Evolutionary conservation across 92 coral and sea anemone species (phyloP).

Genomic region (Epizoanthus rinbou): DNA sequence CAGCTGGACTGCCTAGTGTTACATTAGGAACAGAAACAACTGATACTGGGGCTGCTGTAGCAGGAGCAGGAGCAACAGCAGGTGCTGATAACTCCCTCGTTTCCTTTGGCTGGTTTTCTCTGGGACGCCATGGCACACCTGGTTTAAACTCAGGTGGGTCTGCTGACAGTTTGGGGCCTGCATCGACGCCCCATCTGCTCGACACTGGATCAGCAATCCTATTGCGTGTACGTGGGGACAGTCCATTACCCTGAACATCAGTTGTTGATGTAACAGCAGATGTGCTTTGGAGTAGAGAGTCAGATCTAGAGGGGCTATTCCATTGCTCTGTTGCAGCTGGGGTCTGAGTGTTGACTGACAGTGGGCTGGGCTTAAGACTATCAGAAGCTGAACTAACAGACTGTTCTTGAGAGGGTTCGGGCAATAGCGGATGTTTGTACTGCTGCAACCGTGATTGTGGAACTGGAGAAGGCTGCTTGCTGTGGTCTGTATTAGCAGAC

Average conservation of each 20-base stretch:
- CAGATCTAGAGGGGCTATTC: slow-evolving; percentile 51
- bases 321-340: slow-evolving; percentile 29
- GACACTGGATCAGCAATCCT: slow-evolving; percentile 94
- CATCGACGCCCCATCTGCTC: slow-evolving; percentile 99
- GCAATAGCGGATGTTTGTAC: slow-evolving; percentile 90
- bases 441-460: slow-evolving; percentile 94
- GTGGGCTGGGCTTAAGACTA: slow-evolving; percentile 48
- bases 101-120: slow-evolving; percentile 53
- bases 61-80: slow-evolving; percentile 16
- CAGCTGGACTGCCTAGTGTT: slow-evolving; percentile 28
- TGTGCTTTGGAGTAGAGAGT: slow-evolving; percentile 46
- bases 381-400: slow-evolving; percentile 3
- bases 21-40: not conserved
- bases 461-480: slow-evolving; percentile 85
- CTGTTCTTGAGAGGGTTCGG: slow-evolving; percentile 63
- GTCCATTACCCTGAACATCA: slow-evolving; percentile 24
- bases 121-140: slow-evolving; percentile 99
- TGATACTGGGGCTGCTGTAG: slow-evolving; percentile 43
- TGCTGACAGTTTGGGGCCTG: slow-evolving; percentile 94
- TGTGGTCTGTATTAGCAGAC: slow-evolving; percentile 61
- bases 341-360: slow-evolving; percentile 54
- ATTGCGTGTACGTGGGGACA: slow-evolving; percentile 70
- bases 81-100: slow-evolving; percentile 44
- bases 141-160: slow-evolving; percentile 99
- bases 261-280: slow-evolving; percentile 31